Evolutionary conservation across 2,888 invertebrate species (phyloP), one percentile per base, ranked within the genome.

Genomic region (Epistrophella euchroma): DNA sequence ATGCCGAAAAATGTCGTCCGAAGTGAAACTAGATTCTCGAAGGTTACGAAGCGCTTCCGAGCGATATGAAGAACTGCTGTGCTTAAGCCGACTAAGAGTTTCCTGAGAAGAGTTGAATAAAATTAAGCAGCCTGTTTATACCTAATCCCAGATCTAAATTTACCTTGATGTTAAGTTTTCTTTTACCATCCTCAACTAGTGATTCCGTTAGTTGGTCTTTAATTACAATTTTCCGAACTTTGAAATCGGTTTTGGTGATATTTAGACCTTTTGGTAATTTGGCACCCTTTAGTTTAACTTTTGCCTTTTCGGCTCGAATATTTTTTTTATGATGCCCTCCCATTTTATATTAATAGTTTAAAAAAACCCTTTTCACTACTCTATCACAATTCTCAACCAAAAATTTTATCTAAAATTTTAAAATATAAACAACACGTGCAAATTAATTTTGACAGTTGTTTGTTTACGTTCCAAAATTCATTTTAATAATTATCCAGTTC

Each of bases 221-320:
- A 47, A 98, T 94, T 2, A 97, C 94, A 88, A 98, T 97, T 90
- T 97, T 97, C 90, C 96, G 96, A 0, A 97, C 95, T 94, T 98
- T 97, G 90, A 98, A 98, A 89, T 96, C 95, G 0, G 97, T 96
- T 91, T 97, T 96, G 0, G 98, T 98, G 5, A 97, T 95, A 94
- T 98, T 98, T 70, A 96, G 95, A 9, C 97, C 97, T 93, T 97
- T 98, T 0, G 97, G 96, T 70, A 98, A 92, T 91, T 96, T 95
- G 79, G 96, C 96, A 22, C 95, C 94, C 93, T 98, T 98, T 40
- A 98, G 92, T 91, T 98, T 97, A 0, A 97, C 96, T 94, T 98
- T 98, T 0, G 97, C 95, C 90, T 97, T 98, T 91, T 98, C 98
- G 0, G 96, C 94, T 89, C 96, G 96, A 4, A 97, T 92, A 89